Evolutionary conservation across 2,113 vertebrate genomes (phyloP).

Genomic region (Varanus komodoensis): DNA sequence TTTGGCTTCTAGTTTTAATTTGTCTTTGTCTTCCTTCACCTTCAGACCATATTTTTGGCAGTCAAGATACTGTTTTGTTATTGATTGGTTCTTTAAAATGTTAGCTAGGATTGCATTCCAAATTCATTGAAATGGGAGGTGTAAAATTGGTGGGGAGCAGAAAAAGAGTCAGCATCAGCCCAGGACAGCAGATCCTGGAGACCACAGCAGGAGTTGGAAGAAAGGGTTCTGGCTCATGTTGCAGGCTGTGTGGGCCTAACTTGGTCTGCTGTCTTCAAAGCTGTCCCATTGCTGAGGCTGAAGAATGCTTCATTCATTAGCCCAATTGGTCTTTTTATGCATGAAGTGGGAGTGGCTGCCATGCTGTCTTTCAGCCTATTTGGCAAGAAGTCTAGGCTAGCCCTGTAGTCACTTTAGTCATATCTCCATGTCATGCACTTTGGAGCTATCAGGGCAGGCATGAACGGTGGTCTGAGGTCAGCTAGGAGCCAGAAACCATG

Average conservation of each 20-base stretch:
- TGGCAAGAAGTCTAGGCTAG: no score
- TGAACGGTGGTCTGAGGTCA: background rate
- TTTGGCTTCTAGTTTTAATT: background rate
- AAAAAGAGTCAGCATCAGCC: constrained; percentile 39
- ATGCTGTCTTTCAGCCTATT: no score
- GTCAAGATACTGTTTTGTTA: constrained; percentile 6
- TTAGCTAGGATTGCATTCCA: constrained; percentile 22
- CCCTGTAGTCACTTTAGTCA: constrained; percentile 55
- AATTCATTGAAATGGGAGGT: constrained; percentile 7
- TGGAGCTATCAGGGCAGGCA: background rate
- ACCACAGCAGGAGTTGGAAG: no score
- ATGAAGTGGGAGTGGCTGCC: no score
- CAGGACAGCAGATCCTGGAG: no score
- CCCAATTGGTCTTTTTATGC: no score
- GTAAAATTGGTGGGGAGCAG: constrained; percentile 42
- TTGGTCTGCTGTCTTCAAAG: no score
- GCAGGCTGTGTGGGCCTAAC: no score
- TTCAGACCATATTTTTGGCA: constrained; percentile 31
- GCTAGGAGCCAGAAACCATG: background rate
- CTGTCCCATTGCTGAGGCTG: no score
- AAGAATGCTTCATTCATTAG: no score
- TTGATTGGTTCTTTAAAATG: background rate
- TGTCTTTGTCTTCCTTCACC: background rate
- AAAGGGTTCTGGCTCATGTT: no score
- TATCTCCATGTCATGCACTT: background rate